phyloP scores from a whole-genome alignment of 2,888 invertebrate species.

The Hydrotaea cyrtoneurina region DNA sequence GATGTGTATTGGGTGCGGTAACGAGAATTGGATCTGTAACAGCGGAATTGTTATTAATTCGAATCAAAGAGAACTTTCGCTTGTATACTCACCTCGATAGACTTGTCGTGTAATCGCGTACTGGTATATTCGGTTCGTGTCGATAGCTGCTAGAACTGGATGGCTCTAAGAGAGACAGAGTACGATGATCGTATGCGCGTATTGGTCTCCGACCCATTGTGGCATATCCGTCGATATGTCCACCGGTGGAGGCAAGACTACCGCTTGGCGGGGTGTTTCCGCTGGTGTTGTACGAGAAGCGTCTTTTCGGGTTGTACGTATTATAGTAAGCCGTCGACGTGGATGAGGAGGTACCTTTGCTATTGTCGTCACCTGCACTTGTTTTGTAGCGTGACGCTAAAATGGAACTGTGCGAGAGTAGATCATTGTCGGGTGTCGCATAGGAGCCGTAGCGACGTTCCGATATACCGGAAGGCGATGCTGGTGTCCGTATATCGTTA shows the following conservation, averaged over 20 bases:
- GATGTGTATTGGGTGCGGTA: constrained; percentile 79
- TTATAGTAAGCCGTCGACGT: constrained; percentile 74
- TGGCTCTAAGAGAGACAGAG: constrained; percentile 78
- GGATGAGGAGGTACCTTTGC: constrained; percentile 49
- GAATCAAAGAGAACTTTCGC: too few relatives aligned
- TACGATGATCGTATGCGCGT: constrained; percentile 79
- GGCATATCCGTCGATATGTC: constrained; percentile 78
- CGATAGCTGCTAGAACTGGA: constrained; percentile 73
- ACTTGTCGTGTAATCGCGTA: constrained; percentile 75
- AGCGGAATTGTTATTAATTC: neutral
- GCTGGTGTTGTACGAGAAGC: constrained; percentile 78
- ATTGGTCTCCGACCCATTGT: constrained; percentile 79
- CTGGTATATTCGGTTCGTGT: constrained; percentile 75
- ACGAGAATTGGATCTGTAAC: constrained; percentile 76
- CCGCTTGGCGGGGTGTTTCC: constrained; percentile 68
- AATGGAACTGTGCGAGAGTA: constrained; percentile 61
- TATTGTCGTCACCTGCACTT: constrained; percentile 72
- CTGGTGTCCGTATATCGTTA: constrained; percentile 75
- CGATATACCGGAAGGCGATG: constrained; percentile 76
- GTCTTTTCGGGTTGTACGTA: constrained; percentile 79
- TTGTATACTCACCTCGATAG: constrained; percentile 73
- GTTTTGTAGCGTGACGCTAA: constrained; percentile 73
- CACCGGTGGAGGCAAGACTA: constrained; percentile 24
- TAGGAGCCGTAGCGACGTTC: constrained; percentile 72
- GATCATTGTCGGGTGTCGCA: constrained; percentile 72